Base-by-base conservation (phyloP, 2,888 invertebrate genomes). In the Timandra comae region DNA sequence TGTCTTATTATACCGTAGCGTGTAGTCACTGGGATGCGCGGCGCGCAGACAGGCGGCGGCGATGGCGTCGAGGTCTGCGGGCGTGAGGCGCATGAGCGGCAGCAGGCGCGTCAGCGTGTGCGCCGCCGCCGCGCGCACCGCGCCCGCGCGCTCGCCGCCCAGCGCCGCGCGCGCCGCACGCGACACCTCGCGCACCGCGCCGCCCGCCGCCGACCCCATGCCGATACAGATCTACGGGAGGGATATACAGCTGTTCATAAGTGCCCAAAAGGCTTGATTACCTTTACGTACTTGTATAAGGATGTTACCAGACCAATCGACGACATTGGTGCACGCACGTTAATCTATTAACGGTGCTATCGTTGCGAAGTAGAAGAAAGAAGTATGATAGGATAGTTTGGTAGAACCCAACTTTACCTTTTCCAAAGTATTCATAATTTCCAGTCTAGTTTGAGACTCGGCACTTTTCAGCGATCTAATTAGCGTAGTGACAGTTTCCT, bases 361-460 rank as follows among this genome's bases (percentile, higher is more conserved):
- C n/a, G n/a, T n/a, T n/a, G n/a, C n/a, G n/a, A n/a, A n/a, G n/a
- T n/a, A n/a, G n/a, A n/a, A n/a, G n/a, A n/a, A n/a, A n/a, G n/a
- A n/a, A n/a, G n/a, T n/a, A n/a, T n/a, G n/a, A n/a, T n/a, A n/a
- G n/a, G n/a, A n/a, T n/a, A n/a, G n/a, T n/a, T n/a, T n/a, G n/a
- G n/a, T n/a, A n/a, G n/a, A n/a, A n/a, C n/a, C n/a, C n/a, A n/a
- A 20, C 13, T 21, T 40, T 77, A 97, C 94, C 89, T 98, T 98
- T 74, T 98, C 96, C 51, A 99, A 85, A 0, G 99, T 98, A 42
- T 93, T 89, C 96, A 99, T 97, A 38, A 98, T 98, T 87, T 99
- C 99, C 51, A 97, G 93, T 46, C 99, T 89, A 1, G 95, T 95
- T 75, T 98, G 98, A 0, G 98, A 98, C 87, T 98, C 98, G 0